phyloP scores from a whole-genome alignment of 2,797 vertebrate genomes.

The Spondyliosoma cantharus region DNA sequence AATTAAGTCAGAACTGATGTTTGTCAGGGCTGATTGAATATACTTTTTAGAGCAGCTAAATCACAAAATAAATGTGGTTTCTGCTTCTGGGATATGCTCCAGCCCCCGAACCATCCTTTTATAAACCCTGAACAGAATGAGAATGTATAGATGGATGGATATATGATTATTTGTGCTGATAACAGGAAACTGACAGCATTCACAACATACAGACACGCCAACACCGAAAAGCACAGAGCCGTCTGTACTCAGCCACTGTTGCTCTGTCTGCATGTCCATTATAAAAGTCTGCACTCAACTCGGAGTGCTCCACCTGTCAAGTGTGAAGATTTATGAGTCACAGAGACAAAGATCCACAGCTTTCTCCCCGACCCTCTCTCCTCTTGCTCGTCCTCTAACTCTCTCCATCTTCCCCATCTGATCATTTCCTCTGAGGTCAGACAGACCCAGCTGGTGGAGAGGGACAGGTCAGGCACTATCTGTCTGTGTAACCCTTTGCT shows the following conservation, averaged over 20 bases:
- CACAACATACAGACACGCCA: background rate
- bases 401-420: conserved; percentile 51
- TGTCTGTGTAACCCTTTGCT: conserved; percentile 50
- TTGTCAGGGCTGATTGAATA: background rate
- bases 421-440: conserved; percentile 75
- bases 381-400: conserved; percentile 56
- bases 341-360: conserved; percentile 64
- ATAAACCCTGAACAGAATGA: background rate
- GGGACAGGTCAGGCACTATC: conserved; percentile 63
- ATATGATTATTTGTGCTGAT: background rate
- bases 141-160: background rate
- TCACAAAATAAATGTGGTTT: background rate
- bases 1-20: background rate
- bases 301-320: conserved; percentile 57
- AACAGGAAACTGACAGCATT: background rate
- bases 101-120: background rate
- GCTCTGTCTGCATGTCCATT: conserved; percentile 25
- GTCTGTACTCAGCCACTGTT: conserved; percentile 9
- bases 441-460: conserved; percentile 66
- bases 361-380: conserved; percentile 54
- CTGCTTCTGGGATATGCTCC: background rate
- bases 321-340: conserved; percentile 67
- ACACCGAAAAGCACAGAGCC: conserved; percentile 3
- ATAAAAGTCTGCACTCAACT: conserved; percentile 46
- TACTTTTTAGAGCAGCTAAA: background rate